phyloP scores from a whole-genome alignment of 2,888 invertebrate species.

The Eledone cirrhosa region DNA sequence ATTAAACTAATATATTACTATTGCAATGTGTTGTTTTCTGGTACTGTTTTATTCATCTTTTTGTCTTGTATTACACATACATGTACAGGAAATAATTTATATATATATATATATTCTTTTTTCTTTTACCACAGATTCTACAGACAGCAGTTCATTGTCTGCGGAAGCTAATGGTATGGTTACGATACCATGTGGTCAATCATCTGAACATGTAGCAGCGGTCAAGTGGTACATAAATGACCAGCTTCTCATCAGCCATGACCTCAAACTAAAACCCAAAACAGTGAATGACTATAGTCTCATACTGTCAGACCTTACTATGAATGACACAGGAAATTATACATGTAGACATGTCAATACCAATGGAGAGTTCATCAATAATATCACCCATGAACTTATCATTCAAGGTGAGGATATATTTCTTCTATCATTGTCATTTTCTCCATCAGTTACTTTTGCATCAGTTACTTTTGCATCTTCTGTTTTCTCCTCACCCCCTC shows the following conservation, averaged over 20 bases:
- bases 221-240: slow-evolving; percentile 25
- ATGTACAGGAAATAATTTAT: too few species aligned
- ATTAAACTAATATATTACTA: too few species aligned
- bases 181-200: slow-evolving; percentile 10
- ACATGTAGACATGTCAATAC: background rate
- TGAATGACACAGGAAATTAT: slow-evolving; percentile 23
- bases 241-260: background rate
- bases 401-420: background rate
- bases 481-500: too few species aligned
- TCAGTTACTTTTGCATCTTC: too few species aligned
- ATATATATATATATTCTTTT: background rate
- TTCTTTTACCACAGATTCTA: slow-evolving; percentile 8
- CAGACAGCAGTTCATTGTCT: background rate
- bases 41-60: too few species aligned
- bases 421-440: too few species aligned
- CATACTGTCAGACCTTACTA: slow-evolving; percentile 5
- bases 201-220: background rate
- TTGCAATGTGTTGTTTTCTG: too few species aligned
- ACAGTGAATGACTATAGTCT: background rate
- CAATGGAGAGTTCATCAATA: background rate
- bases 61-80: too few species aligned
- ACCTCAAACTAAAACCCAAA: background rate
- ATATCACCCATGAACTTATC: slow-evolving; percentile 10
- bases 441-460: too few species aligned
- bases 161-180: slow-evolving; percentile 15